Percentiles rank a stretch among this genome's conserved stretches.
Evolutionary conservation across 2,797 vertebrate genomes (phyloP).

Genomic region (Lemur catta): DNA sequence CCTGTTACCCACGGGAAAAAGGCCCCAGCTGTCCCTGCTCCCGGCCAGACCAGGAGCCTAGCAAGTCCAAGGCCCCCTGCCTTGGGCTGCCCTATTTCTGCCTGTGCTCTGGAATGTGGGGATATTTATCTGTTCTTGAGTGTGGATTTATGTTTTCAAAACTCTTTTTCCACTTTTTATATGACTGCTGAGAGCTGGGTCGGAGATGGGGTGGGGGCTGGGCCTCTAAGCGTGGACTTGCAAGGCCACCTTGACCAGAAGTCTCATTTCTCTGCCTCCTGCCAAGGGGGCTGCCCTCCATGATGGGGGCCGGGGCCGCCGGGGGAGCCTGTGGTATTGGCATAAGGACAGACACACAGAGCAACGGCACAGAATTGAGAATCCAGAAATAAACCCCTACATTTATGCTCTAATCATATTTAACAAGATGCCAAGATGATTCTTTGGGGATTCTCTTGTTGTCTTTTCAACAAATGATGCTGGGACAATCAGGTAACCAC

Average conservation of each 20-base stretch:
- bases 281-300: not conserved
- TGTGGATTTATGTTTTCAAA: not conserved
- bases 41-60: not conserved
- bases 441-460: too few species aligned
- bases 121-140: not conserved
- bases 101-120: not conserved
- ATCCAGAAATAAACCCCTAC: not conserved
- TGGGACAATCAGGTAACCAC: not conserved
- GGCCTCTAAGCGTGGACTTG: not conserved
- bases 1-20: not conserved
- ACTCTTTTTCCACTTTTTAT: not conserved
- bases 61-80: not conserved
- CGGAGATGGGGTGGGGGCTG: not conserved
- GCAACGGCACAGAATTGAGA: not conserved
- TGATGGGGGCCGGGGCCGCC: fast-evolving
- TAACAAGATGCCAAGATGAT: not conserved
- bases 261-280: not conserved
- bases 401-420: not conserved
- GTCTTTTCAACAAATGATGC: not conserved
- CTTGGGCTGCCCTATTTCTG: not conserved
- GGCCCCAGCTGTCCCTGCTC: not conserved
- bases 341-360: not conserved
- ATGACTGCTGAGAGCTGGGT: not conserved
- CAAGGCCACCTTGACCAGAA: too few species aligned
- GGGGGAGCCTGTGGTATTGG: not conserved